Conservation (phyloP, 2,888 invertebrate genomes). For the Melanostoma mellinum region DNA sequence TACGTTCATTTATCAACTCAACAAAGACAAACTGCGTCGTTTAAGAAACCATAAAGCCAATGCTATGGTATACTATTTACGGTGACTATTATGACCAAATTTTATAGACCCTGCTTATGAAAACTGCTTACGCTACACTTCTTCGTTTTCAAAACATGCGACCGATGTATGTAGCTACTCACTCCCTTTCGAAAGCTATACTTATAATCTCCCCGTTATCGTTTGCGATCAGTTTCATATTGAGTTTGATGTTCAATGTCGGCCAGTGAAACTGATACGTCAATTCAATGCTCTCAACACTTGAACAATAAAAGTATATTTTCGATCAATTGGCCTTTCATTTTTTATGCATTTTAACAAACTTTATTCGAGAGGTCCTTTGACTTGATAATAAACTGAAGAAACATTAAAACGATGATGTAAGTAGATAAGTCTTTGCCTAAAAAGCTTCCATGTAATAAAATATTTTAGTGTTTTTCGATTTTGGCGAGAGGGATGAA, state of each 20-base stretch:
- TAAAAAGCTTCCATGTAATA: constrained; percentile 2
- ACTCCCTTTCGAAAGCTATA: background rate
- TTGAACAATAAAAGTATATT: background rate
- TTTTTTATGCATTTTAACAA: background rate
- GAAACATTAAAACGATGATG: constrained; percentile 14
- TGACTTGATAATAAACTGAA: constrained; percentile 11
- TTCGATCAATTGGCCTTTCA: background rate
- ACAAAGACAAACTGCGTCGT: constrained; percentile 20
- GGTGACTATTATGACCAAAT: constrained; percentile 32
- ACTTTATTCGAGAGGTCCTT: background rate
- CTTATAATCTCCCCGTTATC: constrained; percentile 1
- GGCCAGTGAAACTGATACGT: background rate
- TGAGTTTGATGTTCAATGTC: constrained; percentile 22
- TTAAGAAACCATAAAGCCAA: constrained; percentile 27
- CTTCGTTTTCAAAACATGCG: background rate
- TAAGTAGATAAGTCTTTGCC: too few species aligned
- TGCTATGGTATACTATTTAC: constrained; percentile 11
- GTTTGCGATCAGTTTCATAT: constrained; percentile 16
- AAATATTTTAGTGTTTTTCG: constrained; percentile 10
- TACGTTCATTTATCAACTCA: constrained; percentile 39
- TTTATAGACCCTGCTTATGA: constrained; percentile 32
- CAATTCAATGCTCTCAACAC: background rate
- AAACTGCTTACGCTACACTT: constrained; percentile 17
- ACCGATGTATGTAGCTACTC: too few species aligned
- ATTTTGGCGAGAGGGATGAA: background rate